These are phyloP conservation scores for Bombyx huttoni DNA, from an alignment of 2,888 invertebrate species.

Conservation along the genomic window DNA sequence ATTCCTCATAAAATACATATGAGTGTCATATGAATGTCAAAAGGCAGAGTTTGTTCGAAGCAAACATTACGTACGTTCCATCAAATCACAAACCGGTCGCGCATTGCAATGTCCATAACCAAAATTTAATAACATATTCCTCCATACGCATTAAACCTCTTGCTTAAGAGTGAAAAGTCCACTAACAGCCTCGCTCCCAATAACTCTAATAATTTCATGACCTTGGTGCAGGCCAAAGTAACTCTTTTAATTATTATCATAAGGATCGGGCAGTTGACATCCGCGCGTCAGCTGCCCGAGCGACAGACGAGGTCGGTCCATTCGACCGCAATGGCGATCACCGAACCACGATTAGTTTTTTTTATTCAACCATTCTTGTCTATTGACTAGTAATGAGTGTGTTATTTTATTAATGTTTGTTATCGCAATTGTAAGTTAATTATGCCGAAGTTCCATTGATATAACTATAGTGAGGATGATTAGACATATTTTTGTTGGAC, in stretches of 20 bases:
- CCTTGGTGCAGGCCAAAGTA: slow-evolving; percentile 47
- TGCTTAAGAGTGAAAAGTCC: slow-evolving; percentile 52
- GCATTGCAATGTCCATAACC: slow-evolving; percentile 45
- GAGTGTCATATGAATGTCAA: background rate
- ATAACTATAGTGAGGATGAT: background rate
- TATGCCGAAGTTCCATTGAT: background rate
- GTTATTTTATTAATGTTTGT: background rate
- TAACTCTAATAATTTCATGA: slow-evolving; percentile 55
- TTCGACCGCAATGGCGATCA: slow-evolving; percentile 1
- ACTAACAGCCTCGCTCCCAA: slow-evolving; percentile 46
- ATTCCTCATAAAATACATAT: background rate
- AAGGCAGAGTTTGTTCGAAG: slow-evolving; percentile 1
- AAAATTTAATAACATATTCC: slow-evolving; percentile 55
- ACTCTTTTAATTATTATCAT: slow-evolving; percentile 57
- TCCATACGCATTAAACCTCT: background rate
- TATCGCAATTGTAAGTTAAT: background rate
- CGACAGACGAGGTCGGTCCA: slow-evolving; percentile 22
- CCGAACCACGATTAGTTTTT: slow-evolving; percentile 4
- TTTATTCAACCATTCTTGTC: slow-evolving; percentile 6
- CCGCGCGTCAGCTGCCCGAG: slow-evolving; percentile 26
- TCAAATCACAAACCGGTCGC: background rate
- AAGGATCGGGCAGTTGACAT: slow-evolving; percentile 48
- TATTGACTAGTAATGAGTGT: slow-evolving; percentile 3
- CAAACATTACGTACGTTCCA: slow-evolving; percentile 1
- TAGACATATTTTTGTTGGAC: background rate